A percentile compares a stretch with the other conserved stretches of the same genome.
Evolutionary conservation across 1,140 invertebrate genomes (phyloP).

Genomic region (Drosophila oshimai): DNA sequence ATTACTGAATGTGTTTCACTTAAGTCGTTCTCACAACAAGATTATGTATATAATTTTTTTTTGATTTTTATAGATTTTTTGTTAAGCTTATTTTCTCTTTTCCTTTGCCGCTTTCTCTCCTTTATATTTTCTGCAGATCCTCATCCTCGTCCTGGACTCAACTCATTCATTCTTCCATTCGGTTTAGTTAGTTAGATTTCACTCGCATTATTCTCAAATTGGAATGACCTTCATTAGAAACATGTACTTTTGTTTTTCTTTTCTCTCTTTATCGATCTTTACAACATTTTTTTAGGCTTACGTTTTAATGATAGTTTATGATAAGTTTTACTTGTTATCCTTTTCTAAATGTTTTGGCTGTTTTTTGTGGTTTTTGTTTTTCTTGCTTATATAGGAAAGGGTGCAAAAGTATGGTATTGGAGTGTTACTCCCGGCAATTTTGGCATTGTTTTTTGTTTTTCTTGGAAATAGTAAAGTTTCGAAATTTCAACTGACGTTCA

Average conservation of each 20-base stretch:
- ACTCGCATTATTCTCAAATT: conserved; percentile 79
- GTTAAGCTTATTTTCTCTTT: conserved; percentile 6
- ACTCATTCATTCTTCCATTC: conserved; percentile 56
- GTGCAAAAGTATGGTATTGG: conserved; percentile 62
- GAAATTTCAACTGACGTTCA: conserved; percentile 65
- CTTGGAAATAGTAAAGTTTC: conserved; percentile 77
- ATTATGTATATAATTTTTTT: conserved; percentile 24
- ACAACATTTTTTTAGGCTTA: conserved; percentile 58
- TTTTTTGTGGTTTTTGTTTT: conserved; percentile 27
- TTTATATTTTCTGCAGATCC: not conserved
- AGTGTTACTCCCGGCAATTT: conserved; percentile 72
- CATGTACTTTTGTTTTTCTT: conserved; percentile 70
- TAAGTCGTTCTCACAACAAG: conserved; percentile 9
- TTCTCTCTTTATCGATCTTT: conserved; percentile 50
- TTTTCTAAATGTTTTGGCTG: conserved; percentile 54
- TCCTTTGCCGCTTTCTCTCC: not conserved
- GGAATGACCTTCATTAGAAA: conserved; percentile 81
- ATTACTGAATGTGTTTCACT: conserved; percentile 74
- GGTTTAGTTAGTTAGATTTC: conserved; percentile 63
- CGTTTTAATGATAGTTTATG: conserved; percentile 41
- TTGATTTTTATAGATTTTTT: conserved; percentile 25
- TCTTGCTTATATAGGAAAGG: conserved; percentile 66
- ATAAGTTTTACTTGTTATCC: conserved; percentile 33
- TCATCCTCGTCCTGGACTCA: conserved; percentile 21
- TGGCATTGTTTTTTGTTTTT: conserved; percentile 56